Base-by-base conservation (phyloP, 1,140 invertebrate genomes). In the Triops longicaudatus region DNA sequence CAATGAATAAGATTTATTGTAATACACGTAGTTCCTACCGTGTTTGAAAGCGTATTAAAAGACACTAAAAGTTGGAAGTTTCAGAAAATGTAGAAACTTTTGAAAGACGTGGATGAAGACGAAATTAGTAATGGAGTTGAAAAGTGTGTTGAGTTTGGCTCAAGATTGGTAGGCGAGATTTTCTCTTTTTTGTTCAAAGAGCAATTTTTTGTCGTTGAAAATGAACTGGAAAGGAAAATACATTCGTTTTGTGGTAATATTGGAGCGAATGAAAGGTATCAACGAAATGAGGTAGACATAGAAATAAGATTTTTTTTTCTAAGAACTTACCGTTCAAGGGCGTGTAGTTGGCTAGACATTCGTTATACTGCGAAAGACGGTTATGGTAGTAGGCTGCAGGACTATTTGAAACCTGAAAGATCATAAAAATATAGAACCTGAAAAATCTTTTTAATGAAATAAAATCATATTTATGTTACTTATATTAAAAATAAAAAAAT, bases 261-360 rank as follows among this genome's bases (percentile, higher is more conserved):
- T 63, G 50, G 22, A 63, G 31, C 31, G 31, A 63, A 22, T 22
- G 50, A 63, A 63, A 22, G 3, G n/a, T n/a, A 63, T 10, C n/a
- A 5, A n/a, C 22, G 22, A 63, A 63, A 63, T n/a, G n/a, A n/a
- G n/a, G n/a, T n/a, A n/a, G n/a, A n/a, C n/a, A n/a, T 5, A 63
- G 22, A 63, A 14, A 0, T 9, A 17, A 22, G 50, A 63, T 73
- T 26, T 74, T 41, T 73, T 42, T 27, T 76, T 26, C 73, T 12
- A 77, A n/a, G 17, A 73, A 74, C 76, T 77, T 73, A 77, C 76
- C 76, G 72, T 44, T 77, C 72, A 77, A 73, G 10, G 72, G 76
- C 6, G 76, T 73, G 72, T 73, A 77, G 42, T 73, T 77, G 27
- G 71, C 73, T 26, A 73, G 76, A 28, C 76, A 77, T 43, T 77